Conservation (phyloP, 2,888 invertebrate species). For the Chrysolina haemoptera region DNA sequence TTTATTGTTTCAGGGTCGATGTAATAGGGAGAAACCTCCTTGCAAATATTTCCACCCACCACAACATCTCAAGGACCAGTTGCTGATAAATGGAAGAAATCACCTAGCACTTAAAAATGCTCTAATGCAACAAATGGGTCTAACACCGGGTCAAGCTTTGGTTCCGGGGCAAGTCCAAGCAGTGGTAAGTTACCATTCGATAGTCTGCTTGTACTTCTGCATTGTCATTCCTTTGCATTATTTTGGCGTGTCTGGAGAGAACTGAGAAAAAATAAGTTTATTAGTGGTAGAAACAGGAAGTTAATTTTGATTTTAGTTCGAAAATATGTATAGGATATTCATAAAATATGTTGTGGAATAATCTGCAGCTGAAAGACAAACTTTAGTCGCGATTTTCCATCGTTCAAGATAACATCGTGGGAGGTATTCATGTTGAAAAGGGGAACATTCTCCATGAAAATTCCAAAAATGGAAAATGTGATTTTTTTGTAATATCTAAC, state of each 20-base stretch:
- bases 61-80: conserved; percentile 99
- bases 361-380: too few species aligned
- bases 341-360: too few species aligned
- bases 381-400: too few species aligned
- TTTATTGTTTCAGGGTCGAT: conserved; percentile 87
- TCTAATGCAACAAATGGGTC: conserved; percentile 96
- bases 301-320: too few species aligned
- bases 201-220: not conserved
- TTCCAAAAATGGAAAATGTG: too few species aligned
- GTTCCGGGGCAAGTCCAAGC: conserved; percentile 94
- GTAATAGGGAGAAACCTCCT: conserved; percentile 99
- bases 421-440: too few species aligned
- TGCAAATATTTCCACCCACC: conserved; percentile 99
- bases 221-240: not conserved
- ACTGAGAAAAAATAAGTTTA: conserved; percentile 14
- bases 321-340: too few species aligned
- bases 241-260: not conserved
- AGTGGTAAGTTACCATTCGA: conserved; percentile 82
- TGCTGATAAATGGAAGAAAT: conserved; percentile 99
- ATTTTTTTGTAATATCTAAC: too few species aligned
- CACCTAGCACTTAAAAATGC: conserved; percentile 99
- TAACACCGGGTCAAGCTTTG: conserved; percentile 91
- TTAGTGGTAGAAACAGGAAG: too few species aligned
- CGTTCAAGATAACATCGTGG: too few species aligned
- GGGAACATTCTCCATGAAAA: too few species aligned